Conservation (phyloP, 2,113 vertebrate genomes). For the Nycticryphes semicollaris region DNA sequence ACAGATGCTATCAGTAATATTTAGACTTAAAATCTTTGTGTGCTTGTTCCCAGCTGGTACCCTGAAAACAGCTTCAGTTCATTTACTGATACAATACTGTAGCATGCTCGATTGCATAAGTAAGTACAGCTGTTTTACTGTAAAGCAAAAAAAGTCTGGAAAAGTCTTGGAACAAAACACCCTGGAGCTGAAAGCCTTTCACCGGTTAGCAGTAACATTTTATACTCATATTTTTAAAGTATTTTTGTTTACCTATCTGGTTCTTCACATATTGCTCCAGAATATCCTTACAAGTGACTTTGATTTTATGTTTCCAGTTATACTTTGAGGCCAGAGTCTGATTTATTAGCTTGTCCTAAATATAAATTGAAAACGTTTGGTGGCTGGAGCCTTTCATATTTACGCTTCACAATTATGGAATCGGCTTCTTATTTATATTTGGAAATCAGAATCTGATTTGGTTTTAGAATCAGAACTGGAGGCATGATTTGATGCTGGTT, state of each 20-base stretch:
- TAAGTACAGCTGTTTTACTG: conserved; percentile 25
- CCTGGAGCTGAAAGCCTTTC: conserved; percentile 8
- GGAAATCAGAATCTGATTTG: neutral
- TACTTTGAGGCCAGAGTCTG: neutral
- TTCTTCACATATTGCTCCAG: neutral
- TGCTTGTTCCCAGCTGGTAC: neutral
- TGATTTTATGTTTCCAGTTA: conserved; percentile 18
- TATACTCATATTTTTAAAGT: neutral
- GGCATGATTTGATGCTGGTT: neutral
- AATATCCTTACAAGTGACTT: neutral
- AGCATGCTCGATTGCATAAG: neutral
- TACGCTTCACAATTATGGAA: neutral
- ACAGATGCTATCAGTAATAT: neutral
- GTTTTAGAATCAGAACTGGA: neutral
- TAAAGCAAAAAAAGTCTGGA: neutral
- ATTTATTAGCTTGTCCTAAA: conserved; percentile 46
- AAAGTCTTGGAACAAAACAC: neutral
- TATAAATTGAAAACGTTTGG: conserved; percentile 38
- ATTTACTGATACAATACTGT: neutral
- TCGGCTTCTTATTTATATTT: neutral
- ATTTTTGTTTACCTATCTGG: neutral
- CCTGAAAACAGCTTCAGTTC: neutral
- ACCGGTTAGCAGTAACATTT: neutral
- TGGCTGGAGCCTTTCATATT: neutral
- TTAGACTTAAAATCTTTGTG: neutral